Evolutionary conservation across 1,140 invertebrate species (phyloP).

Genomic region (Bicyclus anynana): DNA sequence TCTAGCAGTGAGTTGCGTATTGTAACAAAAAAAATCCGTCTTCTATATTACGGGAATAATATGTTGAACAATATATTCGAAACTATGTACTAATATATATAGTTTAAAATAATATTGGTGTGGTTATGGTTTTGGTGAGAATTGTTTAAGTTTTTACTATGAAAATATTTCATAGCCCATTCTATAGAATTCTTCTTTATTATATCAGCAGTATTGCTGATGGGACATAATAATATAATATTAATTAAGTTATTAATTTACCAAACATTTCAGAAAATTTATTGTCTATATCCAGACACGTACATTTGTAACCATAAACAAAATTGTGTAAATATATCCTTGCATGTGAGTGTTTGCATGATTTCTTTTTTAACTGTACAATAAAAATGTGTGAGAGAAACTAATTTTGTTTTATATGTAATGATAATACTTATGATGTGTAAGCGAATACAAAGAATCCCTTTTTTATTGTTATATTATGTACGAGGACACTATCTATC

Average conservation of each 20-base stretch:
- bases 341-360: conserved; percentile 68
- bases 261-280: conserved; percentile 38
- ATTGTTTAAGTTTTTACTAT: conserved; percentile 15
- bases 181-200: conserved; percentile 6
- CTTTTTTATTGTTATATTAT: conserved; percentile 1
- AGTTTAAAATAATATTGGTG: conserved; percentile 2
- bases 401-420: neutral
- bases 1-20: too few relatives aligned
- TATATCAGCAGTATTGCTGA: neutral
- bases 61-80: conserved; percentile 17
- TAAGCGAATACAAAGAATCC: neutral
- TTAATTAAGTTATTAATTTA: conserved; percentile 29
- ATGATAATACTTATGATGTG: conserved; percentile 10
- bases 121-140: conserved; percentile 20
- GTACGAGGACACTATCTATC: conserved; percentile 15
- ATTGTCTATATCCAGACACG: conserved; percentile 21
- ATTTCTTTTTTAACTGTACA: conserved; percentile 44
- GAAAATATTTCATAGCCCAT: conserved; percentile 4
- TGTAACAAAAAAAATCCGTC: too few relatives aligned
- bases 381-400: conserved; percentile 37
- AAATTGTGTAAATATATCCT: conserved; percentile 37
- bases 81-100: conserved; percentile 12
- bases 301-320: conserved; percentile 14
- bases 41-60: conserved; percentile 12
- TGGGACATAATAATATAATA: conserved; percentile 55